Base-by-base conservation (phyloP, 2,113 vertebrate genomes). In the Beaufortia kweichowensis region DNA sequence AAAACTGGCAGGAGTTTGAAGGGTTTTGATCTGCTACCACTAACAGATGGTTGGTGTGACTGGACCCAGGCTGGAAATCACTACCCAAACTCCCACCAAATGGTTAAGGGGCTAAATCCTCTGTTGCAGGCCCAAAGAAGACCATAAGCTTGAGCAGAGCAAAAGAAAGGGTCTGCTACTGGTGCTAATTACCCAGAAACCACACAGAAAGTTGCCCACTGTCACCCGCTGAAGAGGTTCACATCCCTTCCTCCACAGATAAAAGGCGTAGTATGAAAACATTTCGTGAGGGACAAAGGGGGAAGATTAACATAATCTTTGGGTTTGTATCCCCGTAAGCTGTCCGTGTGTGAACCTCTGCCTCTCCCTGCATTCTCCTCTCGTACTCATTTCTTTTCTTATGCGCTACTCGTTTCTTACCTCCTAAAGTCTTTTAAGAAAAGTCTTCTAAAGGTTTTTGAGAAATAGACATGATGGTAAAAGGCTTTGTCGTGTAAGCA, bases 181-280 rank as follows among this genome's bases (percentile, higher is more conserved):
- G 95, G 94, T 95, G 96, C 97, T 99, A 98, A 99, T 99, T 99
- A 99, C 95, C 93, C 95, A 97, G 95, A 97, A 98, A 95, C 96
- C 96, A 97, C 97, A 98, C 96, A 98, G 97, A 99, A 98, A 99
- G 96, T 39, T 96, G 94, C 94, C 95, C 90, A 82, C 95, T 96
- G 96, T 95, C 96, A 94, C 92, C 88, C 92, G 95, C 94, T 97
- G 93, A 96, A 98, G 96, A 98, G 96, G 95, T 95, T 96, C 94
- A 94, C 95, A 95, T 96, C 96, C 93, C 94, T 95, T 93, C 94
- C 93, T 96, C 95, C 94, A 93, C 92, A 97, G 95, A 99, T 98
- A 96, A 99, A 99, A 99, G 97, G 93, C 95, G 92, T 95, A 94
- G 96, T 96, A 98, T 96, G 94, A 98, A 98, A 98, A 98, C 97